Evolutionary conservation across 2,797 vertebrate species (phyloP).

Genomic region (Mareca strepera): DNA sequence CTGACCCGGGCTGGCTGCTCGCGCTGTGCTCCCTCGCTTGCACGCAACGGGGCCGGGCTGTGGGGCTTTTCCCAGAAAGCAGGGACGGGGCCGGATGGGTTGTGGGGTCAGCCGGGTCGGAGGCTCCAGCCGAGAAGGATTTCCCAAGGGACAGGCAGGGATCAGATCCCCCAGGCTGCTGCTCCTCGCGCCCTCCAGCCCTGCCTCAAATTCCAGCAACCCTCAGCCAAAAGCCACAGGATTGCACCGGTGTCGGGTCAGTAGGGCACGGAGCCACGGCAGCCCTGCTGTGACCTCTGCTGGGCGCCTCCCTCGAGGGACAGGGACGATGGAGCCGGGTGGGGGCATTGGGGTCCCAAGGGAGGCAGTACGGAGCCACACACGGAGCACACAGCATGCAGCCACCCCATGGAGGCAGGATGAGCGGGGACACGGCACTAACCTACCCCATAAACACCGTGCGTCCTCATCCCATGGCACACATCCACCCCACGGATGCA

Average conservation of each 20-base stretch:
- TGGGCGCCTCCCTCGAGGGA: background rate
- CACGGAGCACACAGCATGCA: no score
- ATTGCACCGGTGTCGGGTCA: background rate
- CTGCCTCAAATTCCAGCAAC: background rate
- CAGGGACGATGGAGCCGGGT: background rate
- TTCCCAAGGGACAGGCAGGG: background rate
- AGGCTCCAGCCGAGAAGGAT: slow-evolving; percentile 1
- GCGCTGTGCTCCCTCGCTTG: background rate
- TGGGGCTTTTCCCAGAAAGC: slow-evolving; percentile 32
- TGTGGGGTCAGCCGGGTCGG: background rate
- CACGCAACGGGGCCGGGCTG: background rate
- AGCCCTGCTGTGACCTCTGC: background rate
- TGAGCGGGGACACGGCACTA: background rate
- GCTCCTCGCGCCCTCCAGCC: background rate
- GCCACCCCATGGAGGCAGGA: background rate
- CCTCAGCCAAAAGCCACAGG: background rate
- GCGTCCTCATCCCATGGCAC: background rate
- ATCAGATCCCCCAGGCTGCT: background rate
- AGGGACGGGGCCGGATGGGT: background rate
- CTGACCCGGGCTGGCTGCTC: background rate
- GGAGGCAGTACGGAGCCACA: no score
- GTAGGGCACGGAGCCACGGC: background rate
- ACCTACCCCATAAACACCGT: background rate
- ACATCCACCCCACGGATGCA: background rate
- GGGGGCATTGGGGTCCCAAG: background rate